A percentile compares a stretch with the other conserved stretches of the same genome.
Evolutionary conservation across 2,113 vertebrate genomes (phyloP).

Genomic region (Hydrolagus affinis): DNA sequence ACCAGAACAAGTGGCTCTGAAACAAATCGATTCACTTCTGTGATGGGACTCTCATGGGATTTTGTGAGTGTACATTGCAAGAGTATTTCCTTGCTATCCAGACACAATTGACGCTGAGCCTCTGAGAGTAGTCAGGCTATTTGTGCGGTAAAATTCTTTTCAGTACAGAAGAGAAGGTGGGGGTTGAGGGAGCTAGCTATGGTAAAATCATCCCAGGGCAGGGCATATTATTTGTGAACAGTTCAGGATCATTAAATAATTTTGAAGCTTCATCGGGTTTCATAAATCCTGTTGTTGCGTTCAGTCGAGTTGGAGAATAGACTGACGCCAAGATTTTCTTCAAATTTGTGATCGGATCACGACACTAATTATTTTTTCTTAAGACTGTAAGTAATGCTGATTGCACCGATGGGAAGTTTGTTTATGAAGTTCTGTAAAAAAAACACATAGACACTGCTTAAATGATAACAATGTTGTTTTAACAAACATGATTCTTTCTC

Average conservation of each 20-base stretch:
- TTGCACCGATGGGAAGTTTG: not conserved
- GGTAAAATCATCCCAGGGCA: not conserved
- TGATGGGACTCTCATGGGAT: no score
- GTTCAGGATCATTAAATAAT: not conserved
- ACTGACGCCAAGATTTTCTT: not conserved
- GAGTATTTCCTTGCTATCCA: not conserved
- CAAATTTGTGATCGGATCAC: not conserved
- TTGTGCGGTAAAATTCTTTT: not conserved
- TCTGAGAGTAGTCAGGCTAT: not conserved
- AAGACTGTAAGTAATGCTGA: not conserved
- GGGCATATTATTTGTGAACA: no score
- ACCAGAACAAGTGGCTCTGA: not conserved
- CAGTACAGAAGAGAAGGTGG: no score
- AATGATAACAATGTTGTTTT: not conserved
- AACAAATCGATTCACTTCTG: not conserved
- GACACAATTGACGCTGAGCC: not conserved
- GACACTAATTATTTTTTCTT: not conserved
- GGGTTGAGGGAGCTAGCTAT: no score
- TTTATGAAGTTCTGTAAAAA: not conserved
- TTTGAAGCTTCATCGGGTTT: not conserved
- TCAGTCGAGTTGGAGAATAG: not conserved
- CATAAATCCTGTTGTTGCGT: not conserved
- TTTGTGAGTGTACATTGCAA: not conserved
- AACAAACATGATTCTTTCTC: not conserved
- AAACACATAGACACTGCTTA: not conserved